Base-by-base conservation (phyloP, 2,888 invertebrate genomes). In the Frankliniella fusca region DNA sequence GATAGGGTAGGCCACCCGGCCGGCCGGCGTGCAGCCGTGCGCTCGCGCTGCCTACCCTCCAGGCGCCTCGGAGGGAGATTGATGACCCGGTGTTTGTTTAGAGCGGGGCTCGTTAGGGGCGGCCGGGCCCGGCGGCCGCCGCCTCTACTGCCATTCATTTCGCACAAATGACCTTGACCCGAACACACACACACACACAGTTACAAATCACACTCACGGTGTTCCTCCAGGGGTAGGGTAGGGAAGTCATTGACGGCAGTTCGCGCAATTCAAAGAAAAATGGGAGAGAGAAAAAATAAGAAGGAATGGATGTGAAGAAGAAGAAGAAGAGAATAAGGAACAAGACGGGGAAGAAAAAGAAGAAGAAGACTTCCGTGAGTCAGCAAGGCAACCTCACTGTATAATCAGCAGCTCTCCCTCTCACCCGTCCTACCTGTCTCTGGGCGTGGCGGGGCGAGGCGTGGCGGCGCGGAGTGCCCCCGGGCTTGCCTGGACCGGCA, bases 361-460 rank as follows among this genome's bases (percentile, higher is more conserved):
- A 27, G 70, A 76, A 23, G 27, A 70, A 23, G 70, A 54, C 54
- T 20, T 5, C 12, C 54, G 54, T 54, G 54, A 54, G 15, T 54
- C 54, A 70, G 70, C 70, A 23, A 23, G 70, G 70, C 70, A 70
- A 12, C 70, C 27, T 23, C 70, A 76, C 27, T 76, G 70, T 76
- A 76, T 76, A 76, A 76, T 76, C 70, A 76, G 70, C 11, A n/a
- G 70, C 10, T 76, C 70, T 23, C 70, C 27, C 23, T 76, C 70
- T 76, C 54, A 54, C 54, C 54, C 54, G 70, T 76, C 70, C 70
- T 76, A 11, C 27, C 70, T 23, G 70, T 23, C 70, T 76, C 70
- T 76, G 70, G 70, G 70, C 70, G 70, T n/a, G 70, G 23, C 70
- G n/a, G n/a, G 9, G 65, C 65, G 65, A 23, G 9, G 70, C 23